Evolutionary conservation across 2,888 invertebrate species (phyloP).

Genomic region (Pandemis corylana): DNA sequence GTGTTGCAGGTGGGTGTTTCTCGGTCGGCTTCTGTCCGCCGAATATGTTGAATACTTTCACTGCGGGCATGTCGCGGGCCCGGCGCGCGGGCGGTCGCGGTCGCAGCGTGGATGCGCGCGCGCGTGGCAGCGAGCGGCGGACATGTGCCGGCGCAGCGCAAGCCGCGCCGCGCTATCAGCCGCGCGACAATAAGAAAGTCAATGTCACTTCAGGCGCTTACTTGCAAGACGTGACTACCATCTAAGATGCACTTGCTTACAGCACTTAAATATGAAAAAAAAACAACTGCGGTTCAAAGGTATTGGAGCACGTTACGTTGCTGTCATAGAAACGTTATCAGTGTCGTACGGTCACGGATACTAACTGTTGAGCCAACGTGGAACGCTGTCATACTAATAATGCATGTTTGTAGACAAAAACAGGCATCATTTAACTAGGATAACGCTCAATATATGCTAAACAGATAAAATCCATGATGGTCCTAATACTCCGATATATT

Average conservation of each 20-base stretch:
- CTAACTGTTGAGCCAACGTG: no score
- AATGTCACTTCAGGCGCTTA: constrained; percentile 74
- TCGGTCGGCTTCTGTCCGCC: constrained; percentile 83
- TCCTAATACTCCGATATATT: not conserved
- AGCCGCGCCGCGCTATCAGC: constrained; percentile 60
- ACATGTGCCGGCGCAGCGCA: constrained; percentile 67
- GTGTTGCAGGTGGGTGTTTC: constrained; percentile 66
- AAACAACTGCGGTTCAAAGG: constrained; percentile 21
- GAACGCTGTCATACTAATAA: no score
- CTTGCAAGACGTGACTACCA: constrained; percentile 64
- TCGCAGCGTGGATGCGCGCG: constrained; percentile 80
- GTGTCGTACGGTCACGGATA: not conserved
- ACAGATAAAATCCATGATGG: no score
- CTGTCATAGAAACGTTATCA: not conserved
- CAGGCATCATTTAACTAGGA: no score
- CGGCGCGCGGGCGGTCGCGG: constrained; percentile 70
- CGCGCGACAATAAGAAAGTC: constrained; percentile 77
- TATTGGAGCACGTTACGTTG: constrained; percentile 24
- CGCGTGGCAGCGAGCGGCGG: constrained; percentile 77
- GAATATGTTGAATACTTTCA: constrained; percentile 84
- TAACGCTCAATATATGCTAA: no score
- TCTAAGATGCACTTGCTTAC: constrained; percentile 48
- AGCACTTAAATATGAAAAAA: constrained; percentile 30
- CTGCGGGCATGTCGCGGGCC: constrained; percentile 83
- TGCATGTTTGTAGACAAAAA: no score